phyloP scores from a whole-genome alignment of 2,797 vertebrate species.

The Neopelma chrysocephalum region DNA sequence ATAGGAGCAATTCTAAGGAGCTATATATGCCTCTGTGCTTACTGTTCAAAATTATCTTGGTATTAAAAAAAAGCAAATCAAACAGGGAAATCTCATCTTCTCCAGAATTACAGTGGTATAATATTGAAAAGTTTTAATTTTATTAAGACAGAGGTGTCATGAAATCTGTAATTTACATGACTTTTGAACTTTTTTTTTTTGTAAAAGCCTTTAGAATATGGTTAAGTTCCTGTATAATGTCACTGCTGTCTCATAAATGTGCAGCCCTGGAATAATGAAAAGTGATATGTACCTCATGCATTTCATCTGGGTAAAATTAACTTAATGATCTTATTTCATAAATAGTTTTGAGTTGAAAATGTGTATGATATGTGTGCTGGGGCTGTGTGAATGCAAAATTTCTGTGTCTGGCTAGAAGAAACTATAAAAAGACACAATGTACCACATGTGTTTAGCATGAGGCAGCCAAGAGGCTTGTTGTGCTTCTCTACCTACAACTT shows the following conservation, averaged over 20 bases:
- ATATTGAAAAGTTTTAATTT: background rate
- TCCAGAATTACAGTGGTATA: background rate
- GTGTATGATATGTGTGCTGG: background rate
- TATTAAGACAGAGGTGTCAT: background rate
- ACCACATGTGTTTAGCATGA: background rate
- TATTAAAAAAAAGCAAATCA: background rate
- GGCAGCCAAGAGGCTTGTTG: background rate
- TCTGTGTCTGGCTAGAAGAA: background rate
- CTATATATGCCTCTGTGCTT: background rate
- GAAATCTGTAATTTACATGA: background rate
- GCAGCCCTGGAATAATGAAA: background rate
- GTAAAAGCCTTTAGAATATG: background rate
- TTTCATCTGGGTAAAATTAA: background rate
- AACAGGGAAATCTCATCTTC: fast-evolving
- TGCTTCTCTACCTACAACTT: background rate
- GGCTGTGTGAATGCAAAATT: background rate
- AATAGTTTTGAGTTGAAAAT: background rate
- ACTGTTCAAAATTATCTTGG: background rate
- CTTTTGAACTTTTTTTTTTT: background rate
- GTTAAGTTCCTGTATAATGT: background rate
- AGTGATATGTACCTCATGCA: background rate
- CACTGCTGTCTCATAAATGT: background rate
- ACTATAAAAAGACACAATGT: background rate
- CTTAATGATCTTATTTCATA: background rate
- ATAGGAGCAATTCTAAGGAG: background rate